Conservation (phyloP, 2,888 invertebrate genomes). For the Meliscaeva auricollis region DNA sequence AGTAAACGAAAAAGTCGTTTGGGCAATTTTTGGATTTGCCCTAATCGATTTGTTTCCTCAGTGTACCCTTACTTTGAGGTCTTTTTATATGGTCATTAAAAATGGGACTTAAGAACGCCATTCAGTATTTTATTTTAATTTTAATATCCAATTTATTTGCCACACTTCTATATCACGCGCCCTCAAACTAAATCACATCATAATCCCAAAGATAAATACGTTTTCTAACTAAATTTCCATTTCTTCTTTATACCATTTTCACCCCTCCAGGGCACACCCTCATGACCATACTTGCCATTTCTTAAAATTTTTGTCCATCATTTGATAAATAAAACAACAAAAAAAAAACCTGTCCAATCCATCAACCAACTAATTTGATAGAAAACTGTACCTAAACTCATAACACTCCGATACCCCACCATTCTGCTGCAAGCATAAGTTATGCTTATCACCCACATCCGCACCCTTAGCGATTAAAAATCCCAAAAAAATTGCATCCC, state of each 20-base stretch:
- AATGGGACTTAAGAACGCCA: neutral
- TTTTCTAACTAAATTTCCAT: constrained; percentile 52
- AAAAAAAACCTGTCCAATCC: constrained; percentile 60
- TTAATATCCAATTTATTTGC: constrained; percentile 39
- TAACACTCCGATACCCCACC: constrained; percentile 52
- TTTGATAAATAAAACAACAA: constrained; percentile 18
- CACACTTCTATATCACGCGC: constrained; percentile 34
- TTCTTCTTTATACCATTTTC: constrained; percentile 29
- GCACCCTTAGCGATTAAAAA: constrained; percentile 48
- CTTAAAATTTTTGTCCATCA: constrained; percentile 9
- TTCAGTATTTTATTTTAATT: neutral
- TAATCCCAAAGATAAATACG: constrained; percentile 61
- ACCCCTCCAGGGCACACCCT: constrained; percentile 45
- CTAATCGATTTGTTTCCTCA: no score
- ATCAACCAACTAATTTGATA: constrained; percentile 70
- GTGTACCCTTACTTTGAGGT: no score
- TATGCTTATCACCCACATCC: constrained; percentile 49
- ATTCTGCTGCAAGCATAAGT: neutral
- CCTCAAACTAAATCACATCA: constrained; percentile 48
- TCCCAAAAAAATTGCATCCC: constrained; percentile 49
- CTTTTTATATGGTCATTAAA: no score
- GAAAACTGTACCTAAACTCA: constrained; percentile 49
- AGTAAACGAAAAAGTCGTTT: no score
- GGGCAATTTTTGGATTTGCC: no score
- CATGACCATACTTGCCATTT: neutral